Conservation (phyloP, 2,797 vertebrate species). For the Poeciliopsis infans region DNA sequence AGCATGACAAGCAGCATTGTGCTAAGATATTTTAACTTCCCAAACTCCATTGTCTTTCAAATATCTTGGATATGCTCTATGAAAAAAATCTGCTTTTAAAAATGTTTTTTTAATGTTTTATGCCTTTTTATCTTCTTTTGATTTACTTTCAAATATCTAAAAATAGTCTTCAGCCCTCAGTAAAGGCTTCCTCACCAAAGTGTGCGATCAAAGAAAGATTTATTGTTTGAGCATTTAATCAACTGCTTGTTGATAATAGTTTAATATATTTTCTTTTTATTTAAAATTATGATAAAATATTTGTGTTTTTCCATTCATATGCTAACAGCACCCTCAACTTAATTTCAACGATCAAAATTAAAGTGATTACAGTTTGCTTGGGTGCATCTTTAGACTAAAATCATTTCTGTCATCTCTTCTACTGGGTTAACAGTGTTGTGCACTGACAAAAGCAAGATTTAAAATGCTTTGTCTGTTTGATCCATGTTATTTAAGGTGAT, state of each 20-base stretch:
- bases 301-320: too few species aligned
- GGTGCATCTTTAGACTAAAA: neutral
- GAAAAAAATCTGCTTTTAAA: neutral
- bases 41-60: neutral
- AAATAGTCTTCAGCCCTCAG: neutral
- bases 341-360: neutral
- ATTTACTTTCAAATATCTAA: neutral
- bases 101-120: neutral
- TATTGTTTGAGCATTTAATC: neutral
- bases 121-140: neutral
- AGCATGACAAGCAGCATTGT: neutral
- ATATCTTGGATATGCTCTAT: neutral
- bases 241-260: too few species aligned
- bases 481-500: neutral
- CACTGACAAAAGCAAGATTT: neutral
- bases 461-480: neutral
- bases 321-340: neutral
- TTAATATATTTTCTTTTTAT: too few species aligned
- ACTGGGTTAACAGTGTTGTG: neutral
- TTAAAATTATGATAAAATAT: too few species aligned
- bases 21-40: neutral
- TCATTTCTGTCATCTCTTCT: neutral
- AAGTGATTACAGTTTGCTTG: neutral
- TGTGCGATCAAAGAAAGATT: neutral
- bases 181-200: neutral